phyloP scores from a whole-genome alignment of 2,113 vertebrate genomes.

The Peromyscus californicus region DNA sequence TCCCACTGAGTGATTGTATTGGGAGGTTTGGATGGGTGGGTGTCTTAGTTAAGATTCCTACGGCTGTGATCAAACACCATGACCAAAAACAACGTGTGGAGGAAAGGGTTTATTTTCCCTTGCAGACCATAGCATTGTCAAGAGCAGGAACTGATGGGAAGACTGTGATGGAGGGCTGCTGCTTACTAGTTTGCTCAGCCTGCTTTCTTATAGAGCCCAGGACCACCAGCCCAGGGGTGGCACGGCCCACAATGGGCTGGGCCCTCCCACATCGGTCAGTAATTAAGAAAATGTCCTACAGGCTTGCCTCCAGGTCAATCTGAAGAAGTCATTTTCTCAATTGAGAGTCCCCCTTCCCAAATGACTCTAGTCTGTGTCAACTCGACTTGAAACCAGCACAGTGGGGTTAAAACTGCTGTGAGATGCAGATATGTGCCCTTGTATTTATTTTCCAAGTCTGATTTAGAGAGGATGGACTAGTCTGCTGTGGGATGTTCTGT shows the following conservation, averaged over 20 bases:
- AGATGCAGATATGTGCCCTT: not conserved
- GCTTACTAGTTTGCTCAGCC: not conserved
- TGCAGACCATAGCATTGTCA: not conserved
- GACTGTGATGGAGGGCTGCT: accelerated
- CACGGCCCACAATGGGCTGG: not conserved
- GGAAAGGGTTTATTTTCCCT: not conserved
- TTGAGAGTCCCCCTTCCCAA: not conserved
- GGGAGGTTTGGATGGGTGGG: not conserved
- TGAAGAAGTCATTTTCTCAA: not conserved
- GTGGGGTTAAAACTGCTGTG: not conserved
- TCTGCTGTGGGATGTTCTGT: too few relatives aligned
- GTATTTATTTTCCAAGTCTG: not conserved
- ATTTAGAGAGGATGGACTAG: not conserved
- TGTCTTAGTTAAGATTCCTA: not conserved
- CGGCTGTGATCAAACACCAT: not conserved
- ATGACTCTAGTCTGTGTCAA: not conserved
- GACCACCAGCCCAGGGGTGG: not conserved
- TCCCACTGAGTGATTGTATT: not conserved
- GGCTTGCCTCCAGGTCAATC: not conserved
- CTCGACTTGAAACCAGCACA: not conserved
- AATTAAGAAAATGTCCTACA: not conserved
- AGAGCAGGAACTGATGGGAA: not conserved
- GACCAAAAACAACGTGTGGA: not conserved
- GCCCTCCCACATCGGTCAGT: not conserved
- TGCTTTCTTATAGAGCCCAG: not conserved